phyloP scores from a whole-genome alignment of 1,140 invertebrate genomes.

The Heliconius nattereri region DNA sequence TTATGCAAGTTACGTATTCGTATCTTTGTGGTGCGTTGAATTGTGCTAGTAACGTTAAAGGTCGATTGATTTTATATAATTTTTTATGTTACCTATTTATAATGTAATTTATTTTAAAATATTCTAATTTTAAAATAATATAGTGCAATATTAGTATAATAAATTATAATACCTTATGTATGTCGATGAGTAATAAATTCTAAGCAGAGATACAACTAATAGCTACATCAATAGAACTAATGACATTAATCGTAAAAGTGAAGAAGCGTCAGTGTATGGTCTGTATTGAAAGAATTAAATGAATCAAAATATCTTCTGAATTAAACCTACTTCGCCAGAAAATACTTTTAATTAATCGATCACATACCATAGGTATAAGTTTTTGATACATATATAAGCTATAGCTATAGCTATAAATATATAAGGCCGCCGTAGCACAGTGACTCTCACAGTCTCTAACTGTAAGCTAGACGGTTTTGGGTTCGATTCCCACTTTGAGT shows the following conservation, averaged over 20 bases:
- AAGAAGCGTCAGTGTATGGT: constrained; percentile 8
- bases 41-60: constrained; percentile 15
- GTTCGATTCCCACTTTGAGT: background rate
- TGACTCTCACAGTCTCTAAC: background rate
- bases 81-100: background rate
- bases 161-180: background rate
- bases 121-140: too few relatives aligned
- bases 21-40: constrained; percentile 13
- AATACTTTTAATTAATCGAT: too few relatives aligned
- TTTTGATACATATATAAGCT: too few relatives aligned
- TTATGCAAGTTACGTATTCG: constrained; percentile 13
- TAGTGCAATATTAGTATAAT: background rate
- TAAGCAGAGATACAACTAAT: constrained; percentile 4
- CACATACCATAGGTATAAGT: too few relatives aligned
- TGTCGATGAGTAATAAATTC: background rate
- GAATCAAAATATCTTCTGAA: background rate
- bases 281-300: constrained; percentile 16
- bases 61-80: background rate
- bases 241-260: constrained; percentile 32
- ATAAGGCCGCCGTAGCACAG: background rate
- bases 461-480: background rate
- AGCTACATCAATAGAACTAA: constrained; percentile 24
- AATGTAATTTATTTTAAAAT: background rate
- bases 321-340: background rate
- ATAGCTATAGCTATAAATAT: too few relatives aligned